Evolutionary conservation across 1,140 invertebrate species (phyloP), one percentile per base, ranked within the genome.

Genomic region (Drosophila littoralis): DNA sequence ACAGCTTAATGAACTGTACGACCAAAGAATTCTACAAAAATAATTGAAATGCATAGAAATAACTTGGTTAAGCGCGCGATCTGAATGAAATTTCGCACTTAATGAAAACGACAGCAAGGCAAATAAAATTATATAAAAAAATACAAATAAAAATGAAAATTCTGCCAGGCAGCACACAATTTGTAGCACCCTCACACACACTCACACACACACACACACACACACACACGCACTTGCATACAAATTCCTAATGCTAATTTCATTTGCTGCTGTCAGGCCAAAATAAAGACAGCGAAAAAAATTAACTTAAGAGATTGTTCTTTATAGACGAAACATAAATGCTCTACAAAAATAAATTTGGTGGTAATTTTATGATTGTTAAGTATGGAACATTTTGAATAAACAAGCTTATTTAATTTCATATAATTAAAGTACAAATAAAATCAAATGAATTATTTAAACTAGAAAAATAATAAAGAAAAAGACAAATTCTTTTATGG

Each of bases 171-270:
- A 46, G 33, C 54, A 42, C 35, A 63, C 64, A 43, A 58, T 67
- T 67, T 54, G 54, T 40, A 7, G 6, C 54, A 9, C 55, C 28
- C 59, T 4, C 55, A 42, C 51, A 55, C 36, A 9, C 50, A 42
- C 1, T 45, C 52, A 51, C 28, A 45, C 48, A 40, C 35, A 80
- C 40, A 40, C 15, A 36, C 42, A n/a, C 32, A 74, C 46, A 65
- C 22, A 22, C n/a, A n/a, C n/a, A n/a, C n/a, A n/a, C n/a, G 54
- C 74, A 71, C 78, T 71, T 83, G 82, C 79, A 86, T 88, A 79
- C 83, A 79, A 88, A 88, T 82, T 77, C 40, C 79, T 71, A 89
- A 88, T 88, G 83, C 83, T 88, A 88, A 88, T 88, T 88, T 88
- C 69, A 88, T 88, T 88, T 75, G 38, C 70, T 63, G 50, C 22